Conservation (phyloP, 2,113 vertebrate species). For the Lasiurus borealis region DNA sequence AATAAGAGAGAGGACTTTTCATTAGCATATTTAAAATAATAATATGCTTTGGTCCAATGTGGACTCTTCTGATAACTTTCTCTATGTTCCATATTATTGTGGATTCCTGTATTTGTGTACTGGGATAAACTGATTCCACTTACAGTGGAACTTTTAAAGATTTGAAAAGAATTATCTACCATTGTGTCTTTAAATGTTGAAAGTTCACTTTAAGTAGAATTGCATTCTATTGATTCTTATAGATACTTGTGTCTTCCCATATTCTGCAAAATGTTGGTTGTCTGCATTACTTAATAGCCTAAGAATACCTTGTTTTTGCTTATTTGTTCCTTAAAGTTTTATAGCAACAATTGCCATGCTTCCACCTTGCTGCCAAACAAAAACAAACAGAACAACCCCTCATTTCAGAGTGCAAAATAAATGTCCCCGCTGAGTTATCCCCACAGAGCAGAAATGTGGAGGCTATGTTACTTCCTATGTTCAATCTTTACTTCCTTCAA, state of each 20-base stretch:
- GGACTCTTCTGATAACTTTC: neutral
- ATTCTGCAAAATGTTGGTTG: constrained; percentile 29
- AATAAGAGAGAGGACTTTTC: neutral
- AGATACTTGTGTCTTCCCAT: neutral
- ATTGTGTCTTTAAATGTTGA: constrained; percentile 25
- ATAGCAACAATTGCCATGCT: neutral
- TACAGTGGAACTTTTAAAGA: neutral
- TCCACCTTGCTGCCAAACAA: neutral
- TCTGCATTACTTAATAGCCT: neutral
- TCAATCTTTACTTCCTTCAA: constrained; percentile 30
- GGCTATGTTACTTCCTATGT: neutral
- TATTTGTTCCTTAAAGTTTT: neutral
- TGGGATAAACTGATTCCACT: neutral
- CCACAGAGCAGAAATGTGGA: neutral
- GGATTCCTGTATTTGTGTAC: neutral
- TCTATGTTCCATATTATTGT: neutral
- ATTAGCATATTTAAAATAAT: neutral
- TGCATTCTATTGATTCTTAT: constrained; percentile 15
- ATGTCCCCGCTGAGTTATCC: neutral
- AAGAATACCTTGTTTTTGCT: neutral
- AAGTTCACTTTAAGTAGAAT: neutral
- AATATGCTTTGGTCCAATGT: neutral
- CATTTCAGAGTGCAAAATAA: constrained; percentile 17
- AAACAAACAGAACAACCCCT: neutral
- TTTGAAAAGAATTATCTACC: neutral